Percentiles rank a stretch among this genome's conserved stretches.
These are phyloP conservation scores for Sycophaga agraensis DNA, from an alignment of 1,140 invertebrate species.

Conservation along the genomic window DNA sequence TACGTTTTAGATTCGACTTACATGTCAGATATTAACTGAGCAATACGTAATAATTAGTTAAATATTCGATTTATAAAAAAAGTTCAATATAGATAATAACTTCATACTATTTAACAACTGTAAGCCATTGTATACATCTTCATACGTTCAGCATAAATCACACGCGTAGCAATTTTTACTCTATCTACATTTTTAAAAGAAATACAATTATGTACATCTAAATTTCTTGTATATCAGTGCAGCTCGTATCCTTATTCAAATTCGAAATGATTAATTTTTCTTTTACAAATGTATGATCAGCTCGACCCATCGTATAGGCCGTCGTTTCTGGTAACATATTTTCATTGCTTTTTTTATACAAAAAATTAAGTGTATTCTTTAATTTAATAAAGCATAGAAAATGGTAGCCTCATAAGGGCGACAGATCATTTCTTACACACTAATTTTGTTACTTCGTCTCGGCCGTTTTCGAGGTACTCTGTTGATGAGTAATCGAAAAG, in stretches of 20 bases:
- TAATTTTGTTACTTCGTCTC: slow-evolving; percentile 52
- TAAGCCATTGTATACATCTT: too few relatives aligned
- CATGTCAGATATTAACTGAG: too few relatives aligned
- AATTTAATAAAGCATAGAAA: slow-evolving; percentile 8
- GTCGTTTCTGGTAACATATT: not conserved
- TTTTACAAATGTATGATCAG: slow-evolving; percentile 5
- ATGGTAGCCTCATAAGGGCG: not conserved
- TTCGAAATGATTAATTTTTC: not conserved
- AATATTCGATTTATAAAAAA: too few relatives aligned
- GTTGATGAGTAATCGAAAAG: slow-evolving; percentile 79
- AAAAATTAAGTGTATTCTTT: not conserved
- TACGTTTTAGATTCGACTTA: too few relatives aligned
- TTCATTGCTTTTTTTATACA: not conserved
- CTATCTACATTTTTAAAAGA: not conserved
- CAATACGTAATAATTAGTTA: too few relatives aligned
- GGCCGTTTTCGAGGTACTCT: slow-evolving; percentile 70
- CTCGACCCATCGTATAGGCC: not conserved
- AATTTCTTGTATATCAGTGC: too few relatives aligned
- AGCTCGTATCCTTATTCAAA: not conserved
- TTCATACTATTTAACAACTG: too few relatives aligned
- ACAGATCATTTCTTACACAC: slow-evolving; percentile 49
- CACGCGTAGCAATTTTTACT: not conserved
- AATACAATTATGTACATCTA: not conserved
- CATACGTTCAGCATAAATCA: not conserved
- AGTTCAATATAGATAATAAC: too few relatives aligned